phyloP scores from a whole-genome alignment of 2,888 invertebrate species.

The Agriopis marginaria region DNA sequence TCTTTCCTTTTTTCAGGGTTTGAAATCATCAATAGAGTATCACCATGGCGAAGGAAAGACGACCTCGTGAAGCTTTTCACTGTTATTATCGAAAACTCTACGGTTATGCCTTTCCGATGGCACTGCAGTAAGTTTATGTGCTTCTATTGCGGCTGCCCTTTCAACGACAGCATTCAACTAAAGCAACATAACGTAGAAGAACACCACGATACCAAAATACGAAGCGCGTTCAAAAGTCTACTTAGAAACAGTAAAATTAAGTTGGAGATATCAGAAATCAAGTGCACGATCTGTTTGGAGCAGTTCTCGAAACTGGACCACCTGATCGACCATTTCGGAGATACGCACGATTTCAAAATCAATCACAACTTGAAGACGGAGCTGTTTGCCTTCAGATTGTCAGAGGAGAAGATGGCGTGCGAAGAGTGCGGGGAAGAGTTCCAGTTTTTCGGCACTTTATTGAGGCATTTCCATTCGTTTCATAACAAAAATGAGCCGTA shows the following conservation, averaged over 20 bases:
- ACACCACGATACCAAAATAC: conserved; percentile 55
- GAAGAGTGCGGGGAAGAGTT: conserved; percentile 62
- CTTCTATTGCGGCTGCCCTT: conserved; percentile 60
- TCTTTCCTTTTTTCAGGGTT: conserved; percentile 17
- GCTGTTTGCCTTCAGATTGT: conserved; percentile 59
- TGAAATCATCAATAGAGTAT: conserved; percentile 35
- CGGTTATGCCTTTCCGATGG: conserved; percentile 63
- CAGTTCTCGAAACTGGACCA: conserved; percentile 51
- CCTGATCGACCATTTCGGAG: conserved; percentile 52
- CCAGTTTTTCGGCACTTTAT: conserved; percentile 61
- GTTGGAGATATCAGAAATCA: conserved; percentile 57
- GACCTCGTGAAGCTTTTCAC: conserved; percentile 52
- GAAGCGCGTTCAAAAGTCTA: conserved; percentile 49
- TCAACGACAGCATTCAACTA: conserved; percentile 51
- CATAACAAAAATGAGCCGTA: conserved; percentile 61
- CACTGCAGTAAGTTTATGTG: conserved; percentile 60
- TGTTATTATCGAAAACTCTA: conserved; percentile 57
- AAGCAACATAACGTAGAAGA: conserved; percentile 57
- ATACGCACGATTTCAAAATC: conserved; percentile 54
- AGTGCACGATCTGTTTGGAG: conserved; percentile 58
- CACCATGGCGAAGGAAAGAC: conserved; percentile 47
- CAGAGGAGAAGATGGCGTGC: conserved; percentile 61
- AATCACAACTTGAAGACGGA: conserved; percentile 50
- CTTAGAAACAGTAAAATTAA: conserved; percentile 56
- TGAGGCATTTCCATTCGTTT: conserved; percentile 60